phyloP scores from a whole-genome alignment of 2,797 vertebrate genomes.

The Urosaurus nigricauda region DNA sequence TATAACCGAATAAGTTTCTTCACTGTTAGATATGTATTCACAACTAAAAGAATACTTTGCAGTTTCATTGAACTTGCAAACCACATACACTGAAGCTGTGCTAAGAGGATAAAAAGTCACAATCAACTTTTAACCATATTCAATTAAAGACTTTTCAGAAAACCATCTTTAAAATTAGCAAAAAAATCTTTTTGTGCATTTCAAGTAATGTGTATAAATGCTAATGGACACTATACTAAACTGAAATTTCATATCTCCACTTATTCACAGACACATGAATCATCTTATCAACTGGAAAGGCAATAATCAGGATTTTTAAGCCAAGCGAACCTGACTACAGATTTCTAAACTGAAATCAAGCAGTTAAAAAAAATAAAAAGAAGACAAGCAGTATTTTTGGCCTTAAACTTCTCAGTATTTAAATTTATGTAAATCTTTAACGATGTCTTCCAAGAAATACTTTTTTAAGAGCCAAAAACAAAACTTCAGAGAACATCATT shows the following conservation, averaged over 20 bases:
- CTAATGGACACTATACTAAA: constrained; percentile 2
- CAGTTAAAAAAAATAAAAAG: constrained; percentile 21
- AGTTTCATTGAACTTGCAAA: constrained; percentile 20
- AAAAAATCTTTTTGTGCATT: not conserved
- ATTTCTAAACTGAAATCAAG: constrained; percentile 53
- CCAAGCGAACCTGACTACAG: constrained; percentile 4
- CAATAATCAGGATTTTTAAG: not conserved
- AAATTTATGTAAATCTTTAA: constrained; percentile 80
- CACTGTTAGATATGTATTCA: not conserved
- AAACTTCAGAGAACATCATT: constrained; percentile 78
- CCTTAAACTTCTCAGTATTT: constrained; percentile 67
- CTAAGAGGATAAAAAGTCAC: not conserved
- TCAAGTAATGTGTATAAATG: constrained; percentile 4
- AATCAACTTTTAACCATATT: not conserved
- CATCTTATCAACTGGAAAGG: constrained; percentile 4
- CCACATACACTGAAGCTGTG: not conserved
- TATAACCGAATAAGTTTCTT: not conserved
- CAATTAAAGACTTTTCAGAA: not conserved
- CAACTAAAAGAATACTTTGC: constrained; percentile 16
- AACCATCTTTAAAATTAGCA: not conserved
- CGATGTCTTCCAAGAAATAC: constrained; percentile 91
- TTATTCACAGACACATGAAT: constrained; percentile 25
- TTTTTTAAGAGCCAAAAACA: constrained; percentile 77
- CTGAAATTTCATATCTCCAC: not conserved
- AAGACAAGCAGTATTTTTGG: constrained; percentile 61